Evolutionary conservation across 2,888 invertebrate species (phyloP).

Genomic region (Dryobotodes eremita): DNA sequence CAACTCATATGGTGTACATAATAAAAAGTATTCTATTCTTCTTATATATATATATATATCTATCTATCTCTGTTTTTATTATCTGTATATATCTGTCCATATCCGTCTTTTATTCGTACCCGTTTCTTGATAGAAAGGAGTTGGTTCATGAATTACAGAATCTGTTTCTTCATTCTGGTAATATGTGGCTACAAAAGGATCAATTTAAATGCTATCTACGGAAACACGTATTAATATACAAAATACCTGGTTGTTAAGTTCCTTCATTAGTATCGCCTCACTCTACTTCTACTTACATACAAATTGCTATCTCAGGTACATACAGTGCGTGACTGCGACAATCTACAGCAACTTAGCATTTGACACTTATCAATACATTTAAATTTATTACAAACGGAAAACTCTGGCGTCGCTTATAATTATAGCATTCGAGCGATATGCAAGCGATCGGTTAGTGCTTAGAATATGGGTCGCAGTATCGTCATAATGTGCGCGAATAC

Average conservation of each 20-base stretch:
- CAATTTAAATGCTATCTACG: not conserved
- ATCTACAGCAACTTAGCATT: constrained; percentile 53
- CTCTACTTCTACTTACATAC: not conserved
- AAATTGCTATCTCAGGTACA: constrained; percentile 24
- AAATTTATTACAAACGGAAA: constrained; percentile 74
- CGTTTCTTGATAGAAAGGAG: not conserved
- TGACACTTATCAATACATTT: constrained; percentile 69
- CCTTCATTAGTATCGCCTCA: not conserved
- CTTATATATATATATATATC: too few relatives aligned
- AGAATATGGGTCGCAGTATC: constrained; percentile 85
- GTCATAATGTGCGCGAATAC: constrained; percentile 71
- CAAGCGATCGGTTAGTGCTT: constrained; percentile 67
- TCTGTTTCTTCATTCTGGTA: not conserved
- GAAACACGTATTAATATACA: not conserved
- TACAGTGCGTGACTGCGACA: constrained; percentile 56
- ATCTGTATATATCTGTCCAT: too few relatives aligned
- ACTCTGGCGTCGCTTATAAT: constrained; percentile 66
- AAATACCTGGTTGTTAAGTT: too few relatives aligned
- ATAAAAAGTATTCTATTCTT: too few relatives aligned
- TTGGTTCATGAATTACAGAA: not conserved
- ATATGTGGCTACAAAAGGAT: not conserved
- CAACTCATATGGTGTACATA: too few relatives aligned
- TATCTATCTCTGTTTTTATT: too few relatives aligned
- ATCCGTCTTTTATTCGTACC: not conserved
- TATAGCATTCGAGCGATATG: constrained; percentile 68